phyloP scores from a whole-genome alignment of 2,797 vertebrate species.

The Rachycentron canadum region DNA sequence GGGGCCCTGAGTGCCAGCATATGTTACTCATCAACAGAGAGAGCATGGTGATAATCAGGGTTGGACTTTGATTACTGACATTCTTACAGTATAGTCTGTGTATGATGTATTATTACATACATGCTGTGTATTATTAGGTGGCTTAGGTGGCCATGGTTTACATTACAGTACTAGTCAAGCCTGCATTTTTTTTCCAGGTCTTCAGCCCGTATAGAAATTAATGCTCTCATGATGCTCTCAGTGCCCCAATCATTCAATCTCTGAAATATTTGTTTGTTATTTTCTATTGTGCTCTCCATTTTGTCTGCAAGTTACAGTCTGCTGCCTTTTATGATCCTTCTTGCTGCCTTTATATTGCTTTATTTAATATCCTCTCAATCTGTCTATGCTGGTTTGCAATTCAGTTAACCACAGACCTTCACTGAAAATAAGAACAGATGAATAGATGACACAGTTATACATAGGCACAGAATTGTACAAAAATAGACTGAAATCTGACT shows the following conservation, averaged over 20 bases:
- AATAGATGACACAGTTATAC: constrained; percentile 8
- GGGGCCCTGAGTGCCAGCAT: constrained; percentile 28
- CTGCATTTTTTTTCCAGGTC: not conserved
- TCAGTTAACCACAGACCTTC: constrained; percentile 13
- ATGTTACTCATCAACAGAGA: constrained; percentile 52
- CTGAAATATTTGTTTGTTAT: constrained; percentile 26
- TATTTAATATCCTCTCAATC: constrained; percentile 23
- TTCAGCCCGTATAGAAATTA: not conserved
- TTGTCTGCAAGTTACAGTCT: constrained; percentile 16
- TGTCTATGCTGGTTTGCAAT: constrained; percentile 29
- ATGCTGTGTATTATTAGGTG: constrained; percentile 21
- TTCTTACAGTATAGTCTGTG: constrained; percentile 13
- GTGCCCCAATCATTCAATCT: constrained; percentile 1
- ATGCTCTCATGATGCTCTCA: not conserved
- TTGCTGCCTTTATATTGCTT: constrained; percentile 20
- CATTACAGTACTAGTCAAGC: constrained; percentile 14
- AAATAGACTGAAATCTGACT: not conserved
- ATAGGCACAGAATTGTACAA: not conserved
- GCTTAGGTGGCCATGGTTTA: constrained; percentile 20
- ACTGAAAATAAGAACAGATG: constrained; percentile 30
- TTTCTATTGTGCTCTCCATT: not conserved
- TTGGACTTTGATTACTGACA: constrained; percentile 40
- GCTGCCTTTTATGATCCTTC: constrained; percentile 1
- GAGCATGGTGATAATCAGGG: constrained; percentile 34
- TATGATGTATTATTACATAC: constrained; percentile 28